Base-by-base conservation (phyloP, 2,797 vertebrate species). In the Jordanella pulchra region DNA sequence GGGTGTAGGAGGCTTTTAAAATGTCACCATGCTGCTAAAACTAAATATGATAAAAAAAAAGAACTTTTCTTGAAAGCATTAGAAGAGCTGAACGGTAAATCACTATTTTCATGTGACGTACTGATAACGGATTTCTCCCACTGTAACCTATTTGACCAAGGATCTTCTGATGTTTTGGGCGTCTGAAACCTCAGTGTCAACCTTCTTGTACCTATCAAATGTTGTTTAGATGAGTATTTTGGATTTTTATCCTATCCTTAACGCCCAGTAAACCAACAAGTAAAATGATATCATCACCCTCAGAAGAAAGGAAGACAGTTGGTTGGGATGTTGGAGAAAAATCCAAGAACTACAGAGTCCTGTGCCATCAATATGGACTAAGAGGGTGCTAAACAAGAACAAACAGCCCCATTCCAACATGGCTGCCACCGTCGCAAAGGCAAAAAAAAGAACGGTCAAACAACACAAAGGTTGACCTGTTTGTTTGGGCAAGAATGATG, bases 1-100 rank as follows among this genome's bases (percentile, higher is more conserved):
- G 53, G 21, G 68, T 45, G 63, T 28, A 58, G 32, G 21, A 55
- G 47, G 9, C 45, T 55, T 54, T 39, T 50, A 81, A 30, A 45
- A 72, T 84, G 84, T 85, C 87, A 81, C 82, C 55, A 78, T 81
- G 84, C 75, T 68, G 55, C 60, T 9, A 58, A n/a, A n/a, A n/a
- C n/a, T n/a, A n/a, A n/a, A n/a, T n/a, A n/a, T n/a, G n/a, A n/a
- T n/a, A n/a, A n/a, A n/a, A n/a, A n/a, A n/a, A n/a, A n/a, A n/a
- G 35, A 39, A 39, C 5, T 39, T 74, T 67, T 63, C 45, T 35
- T 27, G 50, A 48, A 60, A 71, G 32, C 55, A 39, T 42, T 51
- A 55, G 75, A 35, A 28, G 65, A 65, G 64, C 5, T 67, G 51
- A 75, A 65, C 54, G 11, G 61, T 58, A 61, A 81, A 77, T 78